Percentiles rank a stretch among this genome's conserved stretches.
Evolutionary conservation across 2,888 invertebrate species (phyloP).

Genomic region (Helicoverpa assulta): DNA sequence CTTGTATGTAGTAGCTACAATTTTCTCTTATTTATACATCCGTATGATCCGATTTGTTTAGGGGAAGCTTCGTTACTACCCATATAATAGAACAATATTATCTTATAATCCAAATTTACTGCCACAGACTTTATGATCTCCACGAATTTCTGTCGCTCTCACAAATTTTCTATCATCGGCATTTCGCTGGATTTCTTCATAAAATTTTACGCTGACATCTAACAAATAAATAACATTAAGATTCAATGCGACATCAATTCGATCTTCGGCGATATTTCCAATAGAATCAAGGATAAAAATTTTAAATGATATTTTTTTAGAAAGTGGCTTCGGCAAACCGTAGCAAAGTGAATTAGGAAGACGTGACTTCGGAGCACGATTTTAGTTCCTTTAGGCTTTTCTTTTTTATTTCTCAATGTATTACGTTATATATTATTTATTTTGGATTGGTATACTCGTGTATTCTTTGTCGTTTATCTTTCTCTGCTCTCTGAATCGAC

Average conservation of each 20-base stretch:
- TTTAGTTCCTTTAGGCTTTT: constrained; percentile 62
- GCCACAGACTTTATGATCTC: constrained; percentile 39
- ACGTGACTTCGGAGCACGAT: constrained; percentile 79
- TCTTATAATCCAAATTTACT: constrained; percentile 40
- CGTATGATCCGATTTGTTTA: constrained; percentile 23
- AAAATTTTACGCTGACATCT: constrained; percentile 44
- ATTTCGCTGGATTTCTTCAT: constrained; percentile 27
- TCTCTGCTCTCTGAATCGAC: constrained; percentile 21
- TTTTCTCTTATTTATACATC: constrained; percentile 6
- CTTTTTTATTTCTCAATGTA: constrained; percentile 65
- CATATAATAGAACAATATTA: constrained; percentile 17
- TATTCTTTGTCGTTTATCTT: constrained; percentile 27
- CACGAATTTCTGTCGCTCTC: constrained; percentile 36
- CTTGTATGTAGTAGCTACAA: constrained; percentile 2
- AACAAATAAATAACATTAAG: constrained; percentile 48
- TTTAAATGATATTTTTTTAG: constrained; percentile 68
- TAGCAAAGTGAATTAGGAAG: constrained; percentile 74
- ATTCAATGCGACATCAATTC: constrained; percentile 34
- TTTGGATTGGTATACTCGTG: constrained; percentile 31
- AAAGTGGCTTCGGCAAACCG: constrained; percentile 73
- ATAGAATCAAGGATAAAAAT: constrained; percentile 58
- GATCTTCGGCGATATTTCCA: constrained; percentile 61
- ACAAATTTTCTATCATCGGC: constrained; percentile 56
- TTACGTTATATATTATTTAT: constrained; percentile 53
- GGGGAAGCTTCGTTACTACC: constrained; percentile 5